Base-by-base conservation (phyloP, 1,140 invertebrate species). In the Proctacanthus coquilletti region DNA sequence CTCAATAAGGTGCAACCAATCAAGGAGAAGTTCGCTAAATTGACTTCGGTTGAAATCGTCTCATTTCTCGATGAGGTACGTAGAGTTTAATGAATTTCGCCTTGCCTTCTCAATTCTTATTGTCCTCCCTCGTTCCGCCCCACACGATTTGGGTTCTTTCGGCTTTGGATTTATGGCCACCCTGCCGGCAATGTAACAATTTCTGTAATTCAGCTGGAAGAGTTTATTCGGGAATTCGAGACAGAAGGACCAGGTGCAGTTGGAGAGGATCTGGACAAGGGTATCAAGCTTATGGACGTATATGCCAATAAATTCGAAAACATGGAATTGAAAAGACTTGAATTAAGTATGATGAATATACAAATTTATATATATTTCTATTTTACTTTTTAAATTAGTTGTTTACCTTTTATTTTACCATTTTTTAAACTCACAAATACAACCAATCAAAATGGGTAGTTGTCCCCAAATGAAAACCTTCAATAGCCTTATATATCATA, bases 21-120 rank as follows among this genome's bases (percentile, higher is more conserved):
- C 5, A 81, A 76, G 47, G 74, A 77, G 20, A 74, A 80, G 48
- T 94, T 91, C 59, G 80, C 80, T 13, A 72, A 80, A 43, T 61
- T 84, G 46, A 84, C 80, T 19, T 53, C 74, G 18, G 57, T 67
- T 0, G 74, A 87, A 56, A 84, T 89, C 44, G 60, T 69, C 11
- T 69, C 72, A 9, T 91, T 89, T 63, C 61, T 68, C 17, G 54
- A 62, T 10, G 70, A 77, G 51, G 57, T 60, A 52, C 52, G 51
- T 48, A 46, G 39, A 34, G 33, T 17, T n/a, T 18, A 34, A 35
- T 32, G 30, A n/a, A 32, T 32, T 32, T n/a, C 30, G n/a, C 23
- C 8, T 25, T 20, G 19, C 8, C 14, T 34, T 2, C 5, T 25
- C n/a, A 25, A 25, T 25, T 25, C n/a, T 25, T n/a, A n/a, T n/a